These are phyloP conservation scores for Camelus bactrianus DNA, from an alignment of 2,113 vertebrate genomes.

Conservation along the genomic window DNA sequence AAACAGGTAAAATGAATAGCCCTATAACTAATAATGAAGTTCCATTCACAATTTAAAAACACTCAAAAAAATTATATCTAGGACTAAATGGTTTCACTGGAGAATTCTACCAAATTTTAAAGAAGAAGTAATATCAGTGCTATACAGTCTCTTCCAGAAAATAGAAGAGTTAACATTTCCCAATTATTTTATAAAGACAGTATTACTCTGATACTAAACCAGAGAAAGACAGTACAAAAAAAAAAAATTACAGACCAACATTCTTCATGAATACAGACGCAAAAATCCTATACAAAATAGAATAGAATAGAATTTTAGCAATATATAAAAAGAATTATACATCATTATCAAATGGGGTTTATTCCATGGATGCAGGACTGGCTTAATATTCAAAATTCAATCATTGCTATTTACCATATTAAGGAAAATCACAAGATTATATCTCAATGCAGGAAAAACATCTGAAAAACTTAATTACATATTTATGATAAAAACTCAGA, in stretches of 20 bases:
- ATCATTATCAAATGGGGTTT: neutral
- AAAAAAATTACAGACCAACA: neutral
- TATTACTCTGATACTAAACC: neutral
- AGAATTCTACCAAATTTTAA: slow-evolving; percentile 21
- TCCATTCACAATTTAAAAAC: neutral
- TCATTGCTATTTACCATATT: neutral
- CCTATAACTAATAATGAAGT: neutral
- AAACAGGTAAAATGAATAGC: neutral
- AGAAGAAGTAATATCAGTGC: neutral
- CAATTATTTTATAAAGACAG: neutral
- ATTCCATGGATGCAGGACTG: neutral
- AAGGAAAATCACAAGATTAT: neutral
- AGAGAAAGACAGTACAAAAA: neutral
- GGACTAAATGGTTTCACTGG: neutral
- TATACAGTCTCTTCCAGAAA: neutral
- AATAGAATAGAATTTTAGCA: neutral
- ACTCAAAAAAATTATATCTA: neutral
- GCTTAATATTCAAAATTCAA: slow-evolving; percentile 23
- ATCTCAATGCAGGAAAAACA: neutral
- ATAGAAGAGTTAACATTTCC: neutral
- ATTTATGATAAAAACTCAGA: neutral
- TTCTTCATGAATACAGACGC: neutral
- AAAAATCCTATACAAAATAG: neutral
- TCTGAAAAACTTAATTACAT: neutral
- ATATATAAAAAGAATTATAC: neutral